Evolutionary conservation across 2,797 vertebrate genomes (phyloP), one percentile per base, ranked within the genome.

Genomic region (Tachyglossus aculeatus): DNA sequence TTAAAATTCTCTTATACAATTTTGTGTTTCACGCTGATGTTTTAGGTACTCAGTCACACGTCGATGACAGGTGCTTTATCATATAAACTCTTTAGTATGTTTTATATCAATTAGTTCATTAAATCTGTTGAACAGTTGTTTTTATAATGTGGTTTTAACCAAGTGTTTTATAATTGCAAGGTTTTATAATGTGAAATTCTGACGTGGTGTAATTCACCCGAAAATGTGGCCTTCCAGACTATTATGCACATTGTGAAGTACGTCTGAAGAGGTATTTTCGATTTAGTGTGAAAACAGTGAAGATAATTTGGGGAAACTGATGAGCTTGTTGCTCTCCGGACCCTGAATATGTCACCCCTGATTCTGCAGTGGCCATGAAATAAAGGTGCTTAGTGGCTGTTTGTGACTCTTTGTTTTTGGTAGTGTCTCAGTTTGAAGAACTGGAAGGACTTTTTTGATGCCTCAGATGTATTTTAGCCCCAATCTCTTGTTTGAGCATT

Each of bases 381-480:
- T 79, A 81, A 82, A 86, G 54, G 9, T 36, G 10, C 73, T 68
- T 14, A 41, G 47, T 18, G 53, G 22, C 18, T 58, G 36, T 44
- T 77, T 75, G 33, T 34, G 34, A 14, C 5, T 68, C 21, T 38
- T 75, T 33, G 41, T 74, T 51, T 33, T n/a, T n/a, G 1, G 25
- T 43, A 18, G 31, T 16, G 37, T 1, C 4, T 53, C 21, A 21
- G 21, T 6, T 18, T 5, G 13, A 5, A 29, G 1, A 2, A 14
- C 9, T 60, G 32, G 2, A 5, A 3, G 43, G 56, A 31, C 32
- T 54, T 8, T 44, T 2, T 41, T 33, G 44, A 22, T 7, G 2
- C 9, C 14, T 59, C 22, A 0, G 0, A 21, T 12, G 31, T 38
- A 5, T 27, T 31, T 12, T 29, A 18, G 31, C 9, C 31, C 15